A percentile compares a stretch with the other conserved stretches of the same genome.
phyloP scores from a whole-genome alignment of 1,140 invertebrate genomes.

The Temnothorax nylanderi region DNA sequence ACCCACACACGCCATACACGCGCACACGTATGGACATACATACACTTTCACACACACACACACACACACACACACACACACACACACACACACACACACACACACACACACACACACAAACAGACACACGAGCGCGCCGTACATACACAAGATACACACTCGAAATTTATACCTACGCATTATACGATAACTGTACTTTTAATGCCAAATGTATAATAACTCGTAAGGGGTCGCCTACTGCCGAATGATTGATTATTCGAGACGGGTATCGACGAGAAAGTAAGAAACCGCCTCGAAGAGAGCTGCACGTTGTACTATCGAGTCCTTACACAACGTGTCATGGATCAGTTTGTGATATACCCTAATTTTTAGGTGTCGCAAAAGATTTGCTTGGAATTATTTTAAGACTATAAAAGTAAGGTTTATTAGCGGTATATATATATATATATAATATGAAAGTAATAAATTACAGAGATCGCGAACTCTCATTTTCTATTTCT shows the following conservation, averaged over 20 bases:
- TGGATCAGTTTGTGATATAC: slow-evolving; percentile 33
- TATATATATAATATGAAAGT: slow-evolving; percentile 18
- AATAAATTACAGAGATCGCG: slow-evolving; percentile 7
- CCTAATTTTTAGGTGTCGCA: slow-evolving; percentile 23
- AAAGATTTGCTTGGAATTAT: slow-evolving; percentile 16
- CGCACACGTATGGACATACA: slow-evolving; percentile 21
- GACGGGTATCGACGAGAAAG: slow-evolving; percentile 29
- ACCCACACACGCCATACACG: neutral
- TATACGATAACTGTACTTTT: slow-evolving; percentile 84
- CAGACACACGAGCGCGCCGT: neutral
- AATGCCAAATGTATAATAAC: slow-evolving; percentile 86
- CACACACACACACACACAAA: neutral
- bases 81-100: neutral
- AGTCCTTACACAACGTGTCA: slow-evolving; percentile 49
- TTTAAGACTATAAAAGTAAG: neutral
- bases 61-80: slow-evolving; percentile 2
- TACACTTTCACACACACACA: neutral
- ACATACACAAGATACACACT: slow-evolving; percentile 57
- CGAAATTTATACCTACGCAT: slow-evolving; percentile 84
- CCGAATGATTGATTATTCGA: slow-evolving; percentile 54
- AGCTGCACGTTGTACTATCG: slow-evolving; percentile 25
- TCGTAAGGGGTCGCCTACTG: slow-evolving; percentile 72
- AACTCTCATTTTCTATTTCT: slow-evolving; percentile 20
- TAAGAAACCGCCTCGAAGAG: slow-evolving; percentile 36
- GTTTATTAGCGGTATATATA: neutral